Evolutionary conservation across 2,888 invertebrate species (phyloP), one percentile per base, ranked within the genome.

Genomic region (Tipula unca): DNA sequence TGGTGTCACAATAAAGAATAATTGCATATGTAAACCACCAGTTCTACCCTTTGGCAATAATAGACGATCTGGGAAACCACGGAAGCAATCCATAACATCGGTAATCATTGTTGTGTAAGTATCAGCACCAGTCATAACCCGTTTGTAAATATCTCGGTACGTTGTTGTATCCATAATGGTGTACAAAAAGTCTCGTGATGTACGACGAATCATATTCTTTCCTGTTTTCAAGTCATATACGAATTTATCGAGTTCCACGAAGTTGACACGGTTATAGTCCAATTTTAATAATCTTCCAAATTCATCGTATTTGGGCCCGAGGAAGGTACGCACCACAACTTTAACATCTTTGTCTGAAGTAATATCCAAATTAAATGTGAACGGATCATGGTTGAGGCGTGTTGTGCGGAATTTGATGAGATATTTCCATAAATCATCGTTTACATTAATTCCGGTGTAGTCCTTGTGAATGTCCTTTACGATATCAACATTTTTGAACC

Each of bases 301-400:
- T 87, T 92, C 91, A 88, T 94, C 93, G 88, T 93, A 94, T 90
- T 94, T 95, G 6, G 95, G 95, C 87, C 94, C 95, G 54, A 95
- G 88, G 92, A 94, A 95, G 29, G 94, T 90, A 87, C 93, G 93
- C 86, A 95, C 89, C 14, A 93, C 91, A 1, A 93, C 94, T 86
- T 93, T 92, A 48, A 90, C 90, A 10, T 91, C 90, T 87, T 93
- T 92, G 85, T 94, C 93, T 86, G 94, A 92, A 86, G 92, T 92
- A 20, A 95, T 90, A 82, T 92, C 91, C 87, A 95, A 90, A 86
- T 92, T 92, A 87, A 94, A 92, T 86, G 91, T 92, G 92, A 95
- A 96, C 1, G 93, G 92, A 87, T 94, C 93, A 91, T 95, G 94
- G 90, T 94, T 94, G 48, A 96, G 91, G 87, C 95, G 94, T 87